A percentile compares a stretch with the other conserved stretches of the same genome.
Evolutionary conservation across 2,113 vertebrate species (phyloP).

Genomic region (Falcunculus frontatus): DNA sequence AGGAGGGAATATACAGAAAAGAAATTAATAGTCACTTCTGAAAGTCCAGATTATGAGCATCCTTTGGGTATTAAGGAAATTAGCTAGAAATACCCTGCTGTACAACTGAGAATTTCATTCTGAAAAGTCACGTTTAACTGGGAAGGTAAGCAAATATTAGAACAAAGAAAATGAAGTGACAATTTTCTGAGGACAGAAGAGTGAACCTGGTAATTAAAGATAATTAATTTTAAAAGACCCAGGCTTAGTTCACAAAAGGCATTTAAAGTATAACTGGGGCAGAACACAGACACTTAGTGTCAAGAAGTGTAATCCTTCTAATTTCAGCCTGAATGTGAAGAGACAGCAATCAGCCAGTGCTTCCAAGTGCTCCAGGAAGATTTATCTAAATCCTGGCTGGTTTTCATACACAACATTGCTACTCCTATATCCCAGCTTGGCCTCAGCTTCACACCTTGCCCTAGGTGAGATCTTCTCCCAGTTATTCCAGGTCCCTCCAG

Average conservation of each 20-base stretch:
- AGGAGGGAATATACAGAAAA: neutral
- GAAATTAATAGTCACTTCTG: neutral
- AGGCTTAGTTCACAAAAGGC: neutral
- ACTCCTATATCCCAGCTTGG: fast-evolving
- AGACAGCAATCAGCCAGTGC: neutral
- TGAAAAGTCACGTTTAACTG: neutral
- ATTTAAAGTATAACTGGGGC: neutral
- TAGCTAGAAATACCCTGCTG: neutral
- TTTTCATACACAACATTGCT: neutral
- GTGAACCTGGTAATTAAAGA: slow-evolving; percentile 32
- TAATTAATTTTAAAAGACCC: slow-evolving; percentile 37
- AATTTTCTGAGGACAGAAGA: neutral
- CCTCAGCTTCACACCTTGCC: neutral
- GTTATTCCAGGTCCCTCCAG: neutral
- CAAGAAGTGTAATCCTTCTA: neutral
- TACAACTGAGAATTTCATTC: neutral
- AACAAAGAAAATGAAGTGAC: slow-evolving; percentile 37
- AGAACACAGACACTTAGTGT: neutral
- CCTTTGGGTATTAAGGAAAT: slow-evolving; percentile 40
- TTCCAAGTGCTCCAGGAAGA: neutral
- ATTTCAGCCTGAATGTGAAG: neutral
- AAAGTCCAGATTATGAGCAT: slow-evolving; percentile 24
- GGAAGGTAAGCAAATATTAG: slow-evolving; percentile 56
- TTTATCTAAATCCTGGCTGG: neutral
- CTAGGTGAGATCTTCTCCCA: neutral